Base-by-base conservation (phyloP, 1,140 invertebrate species). In the Ectropis grisescens region DNA sequence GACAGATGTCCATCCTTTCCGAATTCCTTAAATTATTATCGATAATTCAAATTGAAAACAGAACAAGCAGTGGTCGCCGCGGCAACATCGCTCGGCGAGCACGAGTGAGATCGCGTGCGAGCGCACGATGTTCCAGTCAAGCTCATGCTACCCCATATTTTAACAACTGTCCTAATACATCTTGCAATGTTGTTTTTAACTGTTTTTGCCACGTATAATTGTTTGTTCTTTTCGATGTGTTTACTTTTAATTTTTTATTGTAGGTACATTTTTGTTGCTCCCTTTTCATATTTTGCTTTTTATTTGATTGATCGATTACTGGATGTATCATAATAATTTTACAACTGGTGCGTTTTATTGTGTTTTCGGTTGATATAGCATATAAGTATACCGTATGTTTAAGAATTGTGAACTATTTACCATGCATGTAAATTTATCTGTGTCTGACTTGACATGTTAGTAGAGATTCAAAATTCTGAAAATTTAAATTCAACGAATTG, bases 81-180 rank as follows among this genome's bases (percentile, higher is more conserved):
- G n/a, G n/a, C 8, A 19, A 3, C 16, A 19, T 19, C 16, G 16
- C 8, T 8, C 16, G 8, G 57, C 57, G 67, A 65, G 70, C 58
- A 68, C 44, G 56, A 41, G 41, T 43, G 50, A 50, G 58, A 70
- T 78, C 67, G 76, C 72, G 76, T 78, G 76, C 72, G 50, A 59
- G 61, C 59, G 55, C 58, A 64, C 69, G 65, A 62, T 75, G 72
- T 66, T 37, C 37, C 24, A 51, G 56, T 59, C 62, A 55, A 59
- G 53, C 58, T 51, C 48, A 58, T 58, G 58, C 56, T 67, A 75
- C 72, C 75, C 72, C 65, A 76, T 81, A 81, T 81, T 81, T 81
- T 81, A 81, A 78, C 72, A 81, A 81, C 76, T 81, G 76, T 81
- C 72, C 76, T 78, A 81, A 76, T 81, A 76, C 71, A 78, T 78